Percentiles rank a stretch among this genome's conserved stretches.
phyloP scores from a whole-genome alignment of 2,888 invertebrate species.

The Hecatera dysodea region DNA sequence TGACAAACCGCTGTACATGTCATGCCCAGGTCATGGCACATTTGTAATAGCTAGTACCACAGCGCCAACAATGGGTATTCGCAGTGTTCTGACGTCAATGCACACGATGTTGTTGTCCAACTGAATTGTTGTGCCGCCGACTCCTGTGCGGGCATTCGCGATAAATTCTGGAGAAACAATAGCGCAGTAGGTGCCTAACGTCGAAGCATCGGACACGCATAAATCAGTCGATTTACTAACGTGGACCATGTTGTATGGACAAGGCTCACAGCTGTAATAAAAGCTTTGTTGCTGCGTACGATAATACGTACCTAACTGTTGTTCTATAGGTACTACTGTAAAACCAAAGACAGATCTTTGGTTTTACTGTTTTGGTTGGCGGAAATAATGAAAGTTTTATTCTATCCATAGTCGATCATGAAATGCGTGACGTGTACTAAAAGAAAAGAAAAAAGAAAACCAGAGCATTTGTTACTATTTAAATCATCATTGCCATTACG shows the following conservation, averaged over 20 bases:
- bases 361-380: not conserved
- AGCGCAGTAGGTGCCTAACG: slow-evolving; percentile 78
- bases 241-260: slow-evolving; percentile 80
- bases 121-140: slow-evolving; percentile 82
- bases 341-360: no score
- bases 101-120: slow-evolving; percentile 76
- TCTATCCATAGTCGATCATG: not conserved
- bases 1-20: slow-evolving; percentile 67
- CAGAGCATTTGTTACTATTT: no score
- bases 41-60: slow-evolving; percentile 80
- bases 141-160: slow-evolving; percentile 73
- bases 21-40: slow-evolving; percentile 77
- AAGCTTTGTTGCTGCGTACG: slow-evolving; percentile 50
- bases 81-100: slow-evolving; percentile 75
- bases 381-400: slow-evolving; percentile 9
- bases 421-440: not conserved
- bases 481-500: no score
- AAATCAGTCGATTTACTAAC: slow-evolving; percentile 83
- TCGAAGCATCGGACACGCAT: slow-evolving; percentile 80
- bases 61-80: slow-evolving; percentile 66
- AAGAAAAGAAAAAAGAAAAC: no score
- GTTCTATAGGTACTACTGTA: slow-evolving; percentile 53
- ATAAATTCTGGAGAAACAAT: slow-evolving; percentile 89
- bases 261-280: slow-evolving; percentile 68
- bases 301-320: slow-evolving; percentile 49